A percentile compares a stretch with the other conserved stretches of the same genome.
Evolutionary conservation across 2,113 vertebrate species (phyloP).

Genomic region (Clarias batrachus): DNA sequence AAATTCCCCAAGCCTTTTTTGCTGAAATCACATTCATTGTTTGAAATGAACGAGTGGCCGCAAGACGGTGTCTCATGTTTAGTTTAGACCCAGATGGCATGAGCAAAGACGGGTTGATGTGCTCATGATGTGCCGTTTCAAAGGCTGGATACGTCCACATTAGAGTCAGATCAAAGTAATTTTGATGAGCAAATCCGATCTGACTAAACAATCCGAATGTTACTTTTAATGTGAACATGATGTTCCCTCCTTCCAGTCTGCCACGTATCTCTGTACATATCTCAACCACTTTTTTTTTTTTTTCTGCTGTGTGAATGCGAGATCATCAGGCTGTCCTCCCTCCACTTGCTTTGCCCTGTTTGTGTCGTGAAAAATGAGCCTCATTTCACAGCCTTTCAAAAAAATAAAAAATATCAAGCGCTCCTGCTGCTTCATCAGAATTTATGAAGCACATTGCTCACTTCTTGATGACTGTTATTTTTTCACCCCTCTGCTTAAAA

Average conservation of each 20-base stretch:
- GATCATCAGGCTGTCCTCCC: conserved; percentile 54
- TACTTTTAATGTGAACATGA: not conserved
- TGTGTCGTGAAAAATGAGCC: conserved; percentile 55
- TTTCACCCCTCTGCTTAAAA: conserved; percentile 42
- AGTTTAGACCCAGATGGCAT: too few species aligned
- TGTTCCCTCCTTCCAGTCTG: too few species aligned
- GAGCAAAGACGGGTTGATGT: too few species aligned
- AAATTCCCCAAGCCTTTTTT: too few species aligned
- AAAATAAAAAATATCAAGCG: conserved; percentile 10
- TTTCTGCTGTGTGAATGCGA: conserved; percentile 28
- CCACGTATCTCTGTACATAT: not conserved
- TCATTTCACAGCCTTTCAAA: conserved; percentile 41
- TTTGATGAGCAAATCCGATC: too few species aligned
- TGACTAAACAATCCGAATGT: too few species aligned
- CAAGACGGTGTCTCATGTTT: too few species aligned
- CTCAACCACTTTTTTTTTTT: not conserved
- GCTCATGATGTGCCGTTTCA: too few species aligned
- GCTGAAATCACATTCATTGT: too few species aligned
- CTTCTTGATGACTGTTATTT: conserved; percentile 39
- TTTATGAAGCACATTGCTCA: conserved; percentile 50
- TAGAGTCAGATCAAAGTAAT: too few species aligned
- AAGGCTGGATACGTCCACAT: too few species aligned
- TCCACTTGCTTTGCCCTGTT: conserved; percentile 41
- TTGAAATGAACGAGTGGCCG: too few species aligned
- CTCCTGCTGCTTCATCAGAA: conserved; percentile 43